Conservation (phyloP, 2,113 vertebrate genomes). For the Pionites leucogaster region DNA sequence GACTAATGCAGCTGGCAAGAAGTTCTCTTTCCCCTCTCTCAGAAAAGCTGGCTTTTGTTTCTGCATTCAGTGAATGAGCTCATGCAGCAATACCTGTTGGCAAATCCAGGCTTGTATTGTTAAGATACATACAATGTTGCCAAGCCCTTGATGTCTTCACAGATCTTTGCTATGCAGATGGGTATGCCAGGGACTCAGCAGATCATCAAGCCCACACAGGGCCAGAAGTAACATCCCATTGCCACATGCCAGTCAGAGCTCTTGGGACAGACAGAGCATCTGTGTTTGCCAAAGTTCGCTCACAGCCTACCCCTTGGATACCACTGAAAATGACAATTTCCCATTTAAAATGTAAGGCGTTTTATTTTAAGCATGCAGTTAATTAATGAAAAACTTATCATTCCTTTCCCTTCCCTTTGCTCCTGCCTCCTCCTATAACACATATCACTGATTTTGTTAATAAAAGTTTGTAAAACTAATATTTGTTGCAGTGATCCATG, state of each 20-base stretch:
- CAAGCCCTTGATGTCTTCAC: slow-evolving; percentile 69
- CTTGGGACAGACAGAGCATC: neutral
- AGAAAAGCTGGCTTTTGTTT: slow-evolving; percentile 54
- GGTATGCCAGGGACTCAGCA: slow-evolving; percentile 12
- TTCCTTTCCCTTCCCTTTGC: neutral
- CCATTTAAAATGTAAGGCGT: neutral
- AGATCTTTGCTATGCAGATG: slow-evolving; percentile 31
- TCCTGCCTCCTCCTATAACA: neutral
- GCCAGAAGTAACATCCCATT: slow-evolving; percentile 27
- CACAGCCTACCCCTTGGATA: neutral
- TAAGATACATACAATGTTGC: slow-evolving; percentile 41
- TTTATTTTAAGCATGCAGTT: neutral
- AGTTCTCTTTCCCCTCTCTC: neutral
- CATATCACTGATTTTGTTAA: neutral
- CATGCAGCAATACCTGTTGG: slow-evolving; percentile 30
- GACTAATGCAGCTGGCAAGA: slow-evolving; percentile 9
- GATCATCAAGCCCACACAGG: slow-evolving; percentile 19
- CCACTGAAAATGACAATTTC: neutral
- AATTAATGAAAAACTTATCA: neutral
- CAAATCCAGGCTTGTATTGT: slow-evolving; percentile 70
- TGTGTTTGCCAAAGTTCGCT: neutral
- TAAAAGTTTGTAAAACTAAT: too few relatives aligned
- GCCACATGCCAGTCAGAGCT: neutral
- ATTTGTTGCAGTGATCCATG: neutral
- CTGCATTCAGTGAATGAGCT: slow-evolving; percentile 40